These are phyloP conservation scores for Antechinus flavipes DNA, from an alignment of 2,113 vertebrate genomes.

Conservation along the genomic window DNA sequence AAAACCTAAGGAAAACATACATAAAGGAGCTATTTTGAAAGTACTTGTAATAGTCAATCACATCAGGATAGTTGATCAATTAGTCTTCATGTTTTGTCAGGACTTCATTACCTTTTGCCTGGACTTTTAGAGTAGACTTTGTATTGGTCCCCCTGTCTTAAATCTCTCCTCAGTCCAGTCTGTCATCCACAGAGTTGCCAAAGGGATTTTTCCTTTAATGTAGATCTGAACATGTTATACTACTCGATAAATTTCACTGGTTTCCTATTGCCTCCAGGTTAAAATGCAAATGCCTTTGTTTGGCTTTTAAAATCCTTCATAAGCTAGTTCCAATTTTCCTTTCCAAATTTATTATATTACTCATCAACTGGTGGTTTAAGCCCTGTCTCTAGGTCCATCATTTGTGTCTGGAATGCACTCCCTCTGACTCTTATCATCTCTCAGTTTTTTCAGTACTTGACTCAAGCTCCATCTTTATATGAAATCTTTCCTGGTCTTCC, in stretches of 20 bases:
- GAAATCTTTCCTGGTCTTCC: background rate
- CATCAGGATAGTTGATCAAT: background rate
- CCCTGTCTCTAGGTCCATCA: background rate
- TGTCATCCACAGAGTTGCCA: background rate
- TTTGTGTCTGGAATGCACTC: background rate
- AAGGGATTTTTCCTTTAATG: background rate
- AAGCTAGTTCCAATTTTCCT: background rate
- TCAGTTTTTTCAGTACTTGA: background rate
- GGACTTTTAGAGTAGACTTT: background rate
- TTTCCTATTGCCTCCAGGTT: background rate
- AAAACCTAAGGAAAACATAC: background rate
- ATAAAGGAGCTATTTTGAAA: background rate
- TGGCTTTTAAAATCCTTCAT: background rate
- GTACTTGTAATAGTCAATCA: background rate
- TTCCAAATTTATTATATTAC: background rate
- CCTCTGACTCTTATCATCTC: background rate
- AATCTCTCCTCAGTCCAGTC: background rate
- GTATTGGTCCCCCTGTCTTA: background rate
- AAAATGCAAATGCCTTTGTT: background rate
- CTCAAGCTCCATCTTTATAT: background rate
- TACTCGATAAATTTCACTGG: background rate
- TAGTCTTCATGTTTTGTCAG: background rate
- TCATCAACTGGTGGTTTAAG: background rate
- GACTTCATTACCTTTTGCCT: background rate
- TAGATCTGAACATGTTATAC: background rate